These are phyloP conservation scores for Neomicropteryx cornuta DNA, from an alignment of 1,140 invertebrate genomes.

Conservation along the genomic window DNA sequence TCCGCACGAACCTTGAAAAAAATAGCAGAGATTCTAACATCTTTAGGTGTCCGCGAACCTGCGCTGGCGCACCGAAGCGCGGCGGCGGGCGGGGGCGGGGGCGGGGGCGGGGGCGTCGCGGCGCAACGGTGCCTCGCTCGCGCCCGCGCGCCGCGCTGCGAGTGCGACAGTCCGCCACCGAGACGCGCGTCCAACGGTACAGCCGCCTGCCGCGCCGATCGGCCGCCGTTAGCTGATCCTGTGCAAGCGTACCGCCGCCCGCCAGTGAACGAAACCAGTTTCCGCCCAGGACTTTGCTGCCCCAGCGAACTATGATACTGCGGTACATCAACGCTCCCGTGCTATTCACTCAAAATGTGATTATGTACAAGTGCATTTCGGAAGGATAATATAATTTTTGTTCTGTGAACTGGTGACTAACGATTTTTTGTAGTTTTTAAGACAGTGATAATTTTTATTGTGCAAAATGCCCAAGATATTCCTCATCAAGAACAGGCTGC, in stretches of 20 bases:
- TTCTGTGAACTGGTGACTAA: constrained; percentile 26
- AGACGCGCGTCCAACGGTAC: constrained; percentile 37
- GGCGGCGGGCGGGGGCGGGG: constrained; percentile 12
- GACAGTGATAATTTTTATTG: constrained; percentile 25
- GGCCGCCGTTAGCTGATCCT: constrained; percentile 26
- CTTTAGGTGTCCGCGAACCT: constrained; percentile 11
- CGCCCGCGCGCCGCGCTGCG: constrained; percentile 19
- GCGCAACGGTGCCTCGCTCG: constrained; percentile 37
- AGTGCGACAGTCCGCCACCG: constrained; percentile 29
- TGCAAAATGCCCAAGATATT: constrained; percentile 81
- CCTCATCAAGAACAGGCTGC: constrained; percentile 75
- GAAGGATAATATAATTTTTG: constrained; percentile 12
- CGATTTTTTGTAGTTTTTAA: constrained; percentile 27
- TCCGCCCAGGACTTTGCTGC: too few species aligned
- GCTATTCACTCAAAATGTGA: constrained; percentile 31
- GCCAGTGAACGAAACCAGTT: too few species aligned
- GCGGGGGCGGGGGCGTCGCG: constrained; percentile 31
- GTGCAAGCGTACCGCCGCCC: constrained; percentile 28
- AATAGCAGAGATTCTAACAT: constrained; percentile 1
- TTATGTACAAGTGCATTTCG: constrained; percentile 18
- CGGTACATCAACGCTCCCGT: constrained; percentile 31
- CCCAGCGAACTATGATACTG: too few species aligned
- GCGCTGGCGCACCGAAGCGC: constrained; percentile 17
- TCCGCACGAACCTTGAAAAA: too few species aligned
- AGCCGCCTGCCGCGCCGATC: constrained; percentile 30